Evolutionary conservation across 2,797 vertebrate genomes (phyloP).

Genomic region (Tarsius wallacei): DNA sequence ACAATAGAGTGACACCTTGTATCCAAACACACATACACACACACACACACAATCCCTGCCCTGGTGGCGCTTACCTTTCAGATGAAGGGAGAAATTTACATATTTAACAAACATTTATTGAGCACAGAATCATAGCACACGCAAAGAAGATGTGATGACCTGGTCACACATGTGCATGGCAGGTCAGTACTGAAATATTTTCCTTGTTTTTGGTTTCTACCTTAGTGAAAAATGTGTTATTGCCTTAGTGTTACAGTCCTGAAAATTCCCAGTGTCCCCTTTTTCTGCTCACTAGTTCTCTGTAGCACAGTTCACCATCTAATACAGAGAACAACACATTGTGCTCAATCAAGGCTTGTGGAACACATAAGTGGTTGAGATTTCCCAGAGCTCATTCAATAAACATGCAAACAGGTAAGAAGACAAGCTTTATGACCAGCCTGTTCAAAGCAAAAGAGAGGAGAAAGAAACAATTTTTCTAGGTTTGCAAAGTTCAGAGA

Average conservation of each 20-base stretch:
- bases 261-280: not conserved
- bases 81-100: not conserved
- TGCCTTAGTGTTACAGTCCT: not conserved
- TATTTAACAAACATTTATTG: not conserved
- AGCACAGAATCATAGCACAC: not conserved
- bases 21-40: too few species aligned
- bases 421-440: not conserved
- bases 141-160: too few species aligned
- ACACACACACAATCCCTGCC: not conserved
- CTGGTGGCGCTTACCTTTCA: not conserved
- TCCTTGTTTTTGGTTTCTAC: constrained; percentile 4
- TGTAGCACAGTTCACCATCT: not conserved
- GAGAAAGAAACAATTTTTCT: not conserved
- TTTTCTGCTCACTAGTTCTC: not conserved
- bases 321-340: not conserved
- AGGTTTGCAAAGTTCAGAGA: constrained; percentile 42
- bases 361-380: not conserved
- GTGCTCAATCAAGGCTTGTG: not conserved
- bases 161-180: not conserved
- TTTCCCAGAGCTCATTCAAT: not conserved
- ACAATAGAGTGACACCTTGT: too few species aligned
- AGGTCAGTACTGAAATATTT: not conserved
- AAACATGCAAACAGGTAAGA: not conserved
- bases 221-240: not conserved
- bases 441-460: not conserved